These are phyloP conservation scores for Arizona elegans DNA, from an alignment of 2,113 vertebrate genomes.

Conservation along the genomic window DNA sequence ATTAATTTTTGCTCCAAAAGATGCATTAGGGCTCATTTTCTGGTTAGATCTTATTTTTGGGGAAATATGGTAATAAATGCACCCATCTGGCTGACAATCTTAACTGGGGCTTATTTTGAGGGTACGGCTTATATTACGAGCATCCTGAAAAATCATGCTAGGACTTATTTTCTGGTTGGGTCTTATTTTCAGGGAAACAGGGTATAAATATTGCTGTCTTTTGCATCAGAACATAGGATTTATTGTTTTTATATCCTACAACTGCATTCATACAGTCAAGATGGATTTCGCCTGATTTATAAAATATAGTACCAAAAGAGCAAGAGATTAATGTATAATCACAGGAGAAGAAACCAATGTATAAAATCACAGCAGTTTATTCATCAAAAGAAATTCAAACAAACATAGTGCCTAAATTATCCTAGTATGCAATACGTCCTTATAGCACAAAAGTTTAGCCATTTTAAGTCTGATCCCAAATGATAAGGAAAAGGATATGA, in stretches of 20 bases:
- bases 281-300: background rate
- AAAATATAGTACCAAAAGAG: background rate
- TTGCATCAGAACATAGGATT: background rate
- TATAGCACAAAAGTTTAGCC: background rate
- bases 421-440: background rate
- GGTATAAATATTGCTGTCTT: background rate
- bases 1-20: too few species aligned
- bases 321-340: background rate
- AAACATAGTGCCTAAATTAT: constrained; percentile 1
- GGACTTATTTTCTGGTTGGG: too few species aligned
- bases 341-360: background rate
- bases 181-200: too few species aligned
- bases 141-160: too few species aligned
- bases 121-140: too few species aligned
- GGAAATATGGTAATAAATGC: too few species aligned
- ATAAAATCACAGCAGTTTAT: accelerated
- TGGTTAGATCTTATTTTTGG: too few species aligned
- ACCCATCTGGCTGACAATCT: too few species aligned
- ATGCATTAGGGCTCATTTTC: too few species aligned
- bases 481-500: constrained; percentile 16
- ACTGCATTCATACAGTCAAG: background rate
- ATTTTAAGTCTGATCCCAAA: background rate
- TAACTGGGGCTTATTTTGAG: too few species aligned
- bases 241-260: background rate
- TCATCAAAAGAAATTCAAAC: background rate